A percentile compares a stretch with the other conserved stretches of the same genome.
Evolutionary conservation across 1,140 invertebrate genomes (phyloP).

Genomic region (Lasaia peninsularis): DNA sequence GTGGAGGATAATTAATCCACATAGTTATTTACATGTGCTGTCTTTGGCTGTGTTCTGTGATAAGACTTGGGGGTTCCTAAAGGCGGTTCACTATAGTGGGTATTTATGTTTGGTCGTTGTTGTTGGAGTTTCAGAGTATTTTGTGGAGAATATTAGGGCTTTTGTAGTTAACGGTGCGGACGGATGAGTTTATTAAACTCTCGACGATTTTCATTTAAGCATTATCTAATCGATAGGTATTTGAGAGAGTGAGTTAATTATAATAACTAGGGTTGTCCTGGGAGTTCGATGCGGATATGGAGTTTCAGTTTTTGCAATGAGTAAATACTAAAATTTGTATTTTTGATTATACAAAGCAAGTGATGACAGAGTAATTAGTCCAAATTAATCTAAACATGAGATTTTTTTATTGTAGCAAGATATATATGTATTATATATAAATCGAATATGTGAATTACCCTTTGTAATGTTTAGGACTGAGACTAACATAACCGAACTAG

Average conservation of each 20-base stretch:
- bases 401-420: too few species aligned
- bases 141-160: constrained; percentile 42
- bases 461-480: too few species aligned
- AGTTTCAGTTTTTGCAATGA: too few species aligned
- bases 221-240: neutral
- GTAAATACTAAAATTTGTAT: too few species aligned
- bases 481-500: too few species aligned
- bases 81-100: constrained; percentile 80
- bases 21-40: constrained; percentile 86
- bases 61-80: constrained; percentile 85
- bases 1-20: constrained; percentile 89
- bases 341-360: too few species aligned
- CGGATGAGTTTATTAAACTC: constrained; percentile 16
- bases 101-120: constrained; percentile 49
- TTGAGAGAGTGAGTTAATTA: neutral
- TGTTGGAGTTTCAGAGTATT: constrained; percentile 52
- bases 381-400: too few species aligned
- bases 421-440: too few species aligned
- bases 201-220: neutral
- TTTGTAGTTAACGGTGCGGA: constrained; percentile 37
- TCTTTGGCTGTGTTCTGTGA: constrained; percentile 89
- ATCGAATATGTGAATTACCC: too few species aligned
- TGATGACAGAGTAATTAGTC: too few species aligned
- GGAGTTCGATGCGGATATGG: too few species aligned
- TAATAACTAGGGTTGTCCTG: neutral